phyloP scores from a whole-genome alignment of 1,140 invertebrate genomes.

The Drosophila kepulauana region DNA sequence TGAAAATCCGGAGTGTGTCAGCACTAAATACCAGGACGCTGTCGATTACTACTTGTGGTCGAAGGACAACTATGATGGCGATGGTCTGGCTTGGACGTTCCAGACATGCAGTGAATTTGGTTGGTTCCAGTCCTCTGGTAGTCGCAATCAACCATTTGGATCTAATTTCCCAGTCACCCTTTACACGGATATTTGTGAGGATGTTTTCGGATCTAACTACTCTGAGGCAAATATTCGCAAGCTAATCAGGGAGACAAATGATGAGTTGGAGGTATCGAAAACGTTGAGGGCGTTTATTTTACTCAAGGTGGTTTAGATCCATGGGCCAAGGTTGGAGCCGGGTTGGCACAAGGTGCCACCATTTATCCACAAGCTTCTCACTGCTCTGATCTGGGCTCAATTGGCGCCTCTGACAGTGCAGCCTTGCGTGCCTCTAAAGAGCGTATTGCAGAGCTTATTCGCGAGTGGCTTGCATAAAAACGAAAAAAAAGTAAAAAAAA shows the following conservation, averaged over 20 bases:
- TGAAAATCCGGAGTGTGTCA: slow-evolving; percentile 43
- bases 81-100: slow-evolving; percentile 87
- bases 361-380: slow-evolving; percentile 75
- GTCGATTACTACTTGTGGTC: slow-evolving; percentile 64
- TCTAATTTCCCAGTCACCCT: slow-evolving; percentile 86
- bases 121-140: slow-evolving; percentile 89
- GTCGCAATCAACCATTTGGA: slow-evolving; percentile 88
- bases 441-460: slow-evolving; percentile 60
- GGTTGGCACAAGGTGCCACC: slow-evolving; percentile 51
- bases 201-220: slow-evolving; percentile 86
- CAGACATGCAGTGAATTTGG: slow-evolving; percentile 91
- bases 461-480: slow-evolving; percentile 60
- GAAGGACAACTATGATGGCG: slow-evolving; percentile 55
- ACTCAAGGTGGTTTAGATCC: slow-evolving; percentile 89
- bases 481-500: slow-evolving; percentile 68
- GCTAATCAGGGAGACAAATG: slow-evolving; percentile 86
- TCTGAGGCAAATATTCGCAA: slow-evolving; percentile 38
- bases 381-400: slow-evolving; percentile 85
- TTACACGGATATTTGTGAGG: too few species aligned
- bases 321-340: slow-evolving; percentile 88
- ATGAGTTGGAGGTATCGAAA: slow-evolving; percentile 86
- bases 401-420: slow-evolving; percentile 84
- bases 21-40: slow-evolving; percentile 50
- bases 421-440: slow-evolving; percentile 84
- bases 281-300: slow-evolving; percentile 87